These are phyloP conservation scores for Lontra canadensis DNA, from an alignment of 2,113 vertebrate species.

Conservation along the genomic window DNA sequence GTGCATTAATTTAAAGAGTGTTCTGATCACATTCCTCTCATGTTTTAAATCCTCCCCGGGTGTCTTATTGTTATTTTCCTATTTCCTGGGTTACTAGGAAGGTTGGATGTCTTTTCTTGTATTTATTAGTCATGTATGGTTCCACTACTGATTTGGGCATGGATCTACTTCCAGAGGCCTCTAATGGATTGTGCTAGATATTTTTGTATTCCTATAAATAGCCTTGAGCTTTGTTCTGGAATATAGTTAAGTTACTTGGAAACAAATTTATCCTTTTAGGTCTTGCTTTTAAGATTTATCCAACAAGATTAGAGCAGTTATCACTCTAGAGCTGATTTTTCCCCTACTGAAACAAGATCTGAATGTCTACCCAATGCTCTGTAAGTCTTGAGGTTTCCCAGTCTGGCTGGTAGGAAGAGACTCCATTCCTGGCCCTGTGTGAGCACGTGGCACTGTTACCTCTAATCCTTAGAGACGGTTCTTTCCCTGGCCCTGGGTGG, in stretches of 20 bases:
- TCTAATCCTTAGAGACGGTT: background rate
- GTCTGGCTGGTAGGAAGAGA: background rate
- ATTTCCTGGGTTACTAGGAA: background rate
- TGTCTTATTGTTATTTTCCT: background rate
- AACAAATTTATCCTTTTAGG: constrained; percentile 35
- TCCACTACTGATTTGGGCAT: background rate
- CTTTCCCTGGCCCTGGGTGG: background rate
- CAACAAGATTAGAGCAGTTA: background rate
- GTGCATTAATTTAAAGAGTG: background rate
- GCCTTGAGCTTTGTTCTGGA: constrained; percentile 42
- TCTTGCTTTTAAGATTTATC: constrained; percentile 33
- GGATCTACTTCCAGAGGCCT: background rate
- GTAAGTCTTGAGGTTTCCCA: background rate
- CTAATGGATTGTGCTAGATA: constrained; percentile 3
- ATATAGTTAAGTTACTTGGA: constrained; percentile 42
- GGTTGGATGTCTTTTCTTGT: background rate
- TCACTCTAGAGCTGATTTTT: background rate
- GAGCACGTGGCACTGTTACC: background rate
- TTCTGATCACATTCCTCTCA: background rate
- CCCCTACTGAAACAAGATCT: background rate
- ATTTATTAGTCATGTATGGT: background rate
- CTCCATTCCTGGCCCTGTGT: background rate
- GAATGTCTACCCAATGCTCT: background rate
- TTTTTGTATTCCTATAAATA: constrained; percentile 55
- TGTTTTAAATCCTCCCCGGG: background rate